Base-by-base conservation (phyloP, 2,888 invertebrate genomes). In the Antitype chi region DNA sequence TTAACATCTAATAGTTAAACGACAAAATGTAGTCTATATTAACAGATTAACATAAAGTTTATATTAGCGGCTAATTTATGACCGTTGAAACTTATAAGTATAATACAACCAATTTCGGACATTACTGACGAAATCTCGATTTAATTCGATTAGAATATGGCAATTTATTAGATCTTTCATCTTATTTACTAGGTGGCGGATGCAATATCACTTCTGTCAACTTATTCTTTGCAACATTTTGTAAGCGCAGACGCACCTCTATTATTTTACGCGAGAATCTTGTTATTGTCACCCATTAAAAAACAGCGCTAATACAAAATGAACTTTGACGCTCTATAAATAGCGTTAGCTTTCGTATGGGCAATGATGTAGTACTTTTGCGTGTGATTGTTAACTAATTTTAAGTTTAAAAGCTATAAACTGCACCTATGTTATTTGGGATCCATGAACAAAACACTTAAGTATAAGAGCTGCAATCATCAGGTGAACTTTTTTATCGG, bases 241-340 rank as follows among this genome's bases (percentile, higher is more conserved):
- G 74, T 74, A 86, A 77, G 49, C 67, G 60, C 68, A 80, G 57
- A 63, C 76, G 76, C 81, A 84, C 76, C 76, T 76, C 28, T 75
- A 67, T 81, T 79, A 84, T 79, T 84, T 77, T 52, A 66, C 76
- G 28, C 64, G 25, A n/a, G 75, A 76, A 85, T 69, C 70, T 80
- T 73, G 64, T 69, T 85, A 70, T 73, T 81, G 73, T 81, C 69
- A 72, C 72, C 47, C 62, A 82, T 64, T 75, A 72, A 67, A 81
- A 76, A 72, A 53, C 53, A 64, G 3, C 63, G 53, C 25, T 57
- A 20, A 28, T 28, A n/a, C 23, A 73, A 79, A 70, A 74, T 60
- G 20, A 49, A 63, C 82, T 73, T 68, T 66, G 6, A 1, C 0
- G 0, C 2, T n/a, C 11, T 20, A n/a, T 1, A 38, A 63, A 84